phyloP scores from a whole-genome alignment of 2,113 vertebrate species.

The Cervus canadensis region DNA sequence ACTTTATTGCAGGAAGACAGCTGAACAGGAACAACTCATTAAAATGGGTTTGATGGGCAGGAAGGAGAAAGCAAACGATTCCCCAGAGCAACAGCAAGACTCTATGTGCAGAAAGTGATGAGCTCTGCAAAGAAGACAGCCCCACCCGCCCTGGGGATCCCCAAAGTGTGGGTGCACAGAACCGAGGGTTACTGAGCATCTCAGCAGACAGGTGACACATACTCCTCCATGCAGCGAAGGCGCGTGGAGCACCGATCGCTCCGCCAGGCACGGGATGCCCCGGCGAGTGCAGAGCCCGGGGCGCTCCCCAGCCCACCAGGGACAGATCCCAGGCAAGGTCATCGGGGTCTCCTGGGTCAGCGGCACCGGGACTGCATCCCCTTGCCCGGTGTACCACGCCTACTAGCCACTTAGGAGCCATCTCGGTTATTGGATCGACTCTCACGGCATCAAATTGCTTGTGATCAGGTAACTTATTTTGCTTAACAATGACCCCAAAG shows the following conservation, averaged over 20 bases:
- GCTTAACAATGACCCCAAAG: not conserved
- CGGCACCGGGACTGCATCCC: not conserved
- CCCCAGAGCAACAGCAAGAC: slow-evolving; percentile 25
- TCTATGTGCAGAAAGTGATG: slow-evolving; percentile 50
- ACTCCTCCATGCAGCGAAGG: not conserved
- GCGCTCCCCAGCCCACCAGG: not conserved
- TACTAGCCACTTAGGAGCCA: not conserved
- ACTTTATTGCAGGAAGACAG: slow-evolving; percentile 48
- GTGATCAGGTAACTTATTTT: not conserved
- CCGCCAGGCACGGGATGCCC: not conserved
- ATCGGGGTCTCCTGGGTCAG: not conserved
- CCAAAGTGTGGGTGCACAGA: not conserved
- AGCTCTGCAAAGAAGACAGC: slow-evolving; percentile 35
- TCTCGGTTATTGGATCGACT: not conserved
- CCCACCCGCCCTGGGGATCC: not conserved
- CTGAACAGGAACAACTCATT: slow-evolving; percentile 51
- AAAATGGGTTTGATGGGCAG: slow-evolving; percentile 55
- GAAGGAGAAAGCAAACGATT: slow-evolving; percentile 16
- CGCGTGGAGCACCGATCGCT: not conserved
- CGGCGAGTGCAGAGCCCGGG: not conserved
- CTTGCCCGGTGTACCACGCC: accelerated
- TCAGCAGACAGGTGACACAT: not conserved
- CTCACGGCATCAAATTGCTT: not conserved
- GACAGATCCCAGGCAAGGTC: not conserved
- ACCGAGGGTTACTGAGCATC: not conserved